Evolutionary conservation across 2,113 vertebrate genomes (phyloP).

Genomic region (Grantiella picta): DNA sequence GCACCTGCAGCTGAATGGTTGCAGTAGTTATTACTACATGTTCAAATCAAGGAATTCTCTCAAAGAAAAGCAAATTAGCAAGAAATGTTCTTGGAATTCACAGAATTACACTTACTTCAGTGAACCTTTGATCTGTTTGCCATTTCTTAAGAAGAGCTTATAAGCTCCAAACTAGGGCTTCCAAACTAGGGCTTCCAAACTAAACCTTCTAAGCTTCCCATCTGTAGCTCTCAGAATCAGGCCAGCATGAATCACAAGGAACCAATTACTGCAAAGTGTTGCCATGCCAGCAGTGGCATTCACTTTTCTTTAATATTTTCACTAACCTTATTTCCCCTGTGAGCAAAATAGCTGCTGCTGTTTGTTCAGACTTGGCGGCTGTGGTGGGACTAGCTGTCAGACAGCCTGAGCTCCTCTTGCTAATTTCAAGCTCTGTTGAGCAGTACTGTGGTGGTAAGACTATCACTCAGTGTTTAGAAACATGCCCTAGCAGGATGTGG

Average conservation of each 20-base stretch:
- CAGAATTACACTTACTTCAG: slow-evolving; percentile 1
- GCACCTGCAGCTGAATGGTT: background rate
- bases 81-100: background rate
- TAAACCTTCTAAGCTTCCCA: slow-evolving; percentile 48
- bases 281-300: slow-evolving; percentile 50
- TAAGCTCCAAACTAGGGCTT: background rate
- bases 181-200: slow-evolving; percentile 47
- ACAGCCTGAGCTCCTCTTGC: slow-evolving; percentile 27
- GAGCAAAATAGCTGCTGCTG: slow-evolving; percentile 60
- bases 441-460: slow-evolving; percentile 28
- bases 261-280: slow-evolving; percentile 61
- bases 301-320: slow-evolving; percentile 71
- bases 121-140: slow-evolving; percentile 33
- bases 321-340: slow-evolving; percentile 66
- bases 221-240: slow-evolving; percentile 55
- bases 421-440: slow-evolving; percentile 74
- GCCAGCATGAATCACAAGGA: slow-evolving; percentile 53
- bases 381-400: slow-evolving; percentile 47
- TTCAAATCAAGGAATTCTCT: background rate
- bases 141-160: slow-evolving; percentile 30
- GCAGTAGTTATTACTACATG: background rate
- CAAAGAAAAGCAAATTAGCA: background rate
- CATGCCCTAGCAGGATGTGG: background rate
- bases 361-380: slow-evolving; percentile 61
- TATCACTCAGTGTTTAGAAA: slow-evolving; percentile 22